Evolutionary conservation across 1,140 invertebrate species (phyloP).

Genomic region (Hetaerina americana): DNA sequence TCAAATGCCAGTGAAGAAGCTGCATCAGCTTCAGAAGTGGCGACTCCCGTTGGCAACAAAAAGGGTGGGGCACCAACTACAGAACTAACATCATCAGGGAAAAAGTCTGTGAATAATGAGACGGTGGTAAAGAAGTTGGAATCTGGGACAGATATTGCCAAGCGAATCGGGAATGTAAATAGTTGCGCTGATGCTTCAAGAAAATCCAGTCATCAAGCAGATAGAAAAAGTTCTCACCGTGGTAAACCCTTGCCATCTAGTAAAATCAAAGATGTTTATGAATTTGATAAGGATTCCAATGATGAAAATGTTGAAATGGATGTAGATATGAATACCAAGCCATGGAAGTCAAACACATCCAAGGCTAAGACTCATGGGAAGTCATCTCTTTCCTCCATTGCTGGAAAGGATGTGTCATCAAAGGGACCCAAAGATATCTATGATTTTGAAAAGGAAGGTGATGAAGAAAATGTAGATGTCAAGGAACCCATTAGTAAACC

Average conservation of each 20-base stretch:
- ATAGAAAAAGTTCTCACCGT: constrained; percentile 27
- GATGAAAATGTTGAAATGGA: background rate
- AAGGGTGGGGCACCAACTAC: background rate
- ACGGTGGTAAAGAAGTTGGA: background rate
- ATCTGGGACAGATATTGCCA: background rate
- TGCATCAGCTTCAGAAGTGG: constrained; percentile 1
- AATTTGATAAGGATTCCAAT: background rate
- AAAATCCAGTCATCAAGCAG: constrained; percentile 23
- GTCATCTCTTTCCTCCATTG: background rate
- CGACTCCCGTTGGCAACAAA: background rate
- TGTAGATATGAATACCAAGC: background rate
- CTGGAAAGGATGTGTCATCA: background rate
- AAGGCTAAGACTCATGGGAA: background rate
- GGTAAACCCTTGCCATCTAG: background rate
- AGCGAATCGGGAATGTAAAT: background rate
- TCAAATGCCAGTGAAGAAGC: constrained; percentile 21
- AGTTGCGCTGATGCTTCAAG: constrained; percentile 21
- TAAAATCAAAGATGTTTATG: background rate
- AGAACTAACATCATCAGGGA: background rate
- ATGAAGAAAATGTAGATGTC: constrained; percentile 32
- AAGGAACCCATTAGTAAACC: background rate
- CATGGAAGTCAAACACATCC: background rate
- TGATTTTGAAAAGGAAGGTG: constrained; percentile 47
- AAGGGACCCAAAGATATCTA: constrained; percentile 34
- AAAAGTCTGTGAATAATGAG: background rate